phyloP scores from a whole-genome alignment of 2,113 vertebrate species.

The Phoxinus phoxinus region DNA sequence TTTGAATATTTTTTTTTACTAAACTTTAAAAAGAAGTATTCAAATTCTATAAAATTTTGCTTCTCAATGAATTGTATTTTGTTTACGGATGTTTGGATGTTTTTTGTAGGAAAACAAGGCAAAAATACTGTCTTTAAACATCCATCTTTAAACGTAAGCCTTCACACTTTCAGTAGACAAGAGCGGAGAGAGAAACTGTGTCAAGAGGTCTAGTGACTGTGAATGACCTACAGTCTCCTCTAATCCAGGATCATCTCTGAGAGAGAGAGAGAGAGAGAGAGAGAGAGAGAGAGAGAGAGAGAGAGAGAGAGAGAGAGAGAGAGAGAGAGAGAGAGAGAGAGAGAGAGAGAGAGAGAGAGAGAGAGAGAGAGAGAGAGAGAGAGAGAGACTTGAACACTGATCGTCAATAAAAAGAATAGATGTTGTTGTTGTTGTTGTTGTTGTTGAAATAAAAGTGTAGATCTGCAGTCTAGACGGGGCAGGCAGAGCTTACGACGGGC shows the following conservation, averaged over 20 bases:
- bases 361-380: background rate
- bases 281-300: background rate
- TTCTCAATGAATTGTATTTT: too few relatives aligned
- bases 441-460: background rate
- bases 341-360: background rate
- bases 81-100: too few relatives aligned
- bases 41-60: too few relatives aligned
- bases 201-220: background rate
- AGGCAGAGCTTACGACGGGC: background rate
- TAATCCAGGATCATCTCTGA: constrained; percentile 36
- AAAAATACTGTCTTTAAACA: background rate
- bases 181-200: constrained; percentile 11
- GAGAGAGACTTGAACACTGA: background rate
- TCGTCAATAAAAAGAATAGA: background rate
- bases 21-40: too few relatives aligned
- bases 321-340: background rate
- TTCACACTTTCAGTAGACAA: background rate
- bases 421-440: background rate
- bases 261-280: background rate
- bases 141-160: background rate
- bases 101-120: too few relatives aligned
- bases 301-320: background rate
- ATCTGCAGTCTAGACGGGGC: constrained; percentile 21
- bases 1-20: too few relatives aligned
- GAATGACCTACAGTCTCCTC: background rate